These are phyloP conservation scores for Megatriorchis doriae DNA, from an alignment of 2,113 vertebrate genomes.

Conservation along the genomic window DNA sequence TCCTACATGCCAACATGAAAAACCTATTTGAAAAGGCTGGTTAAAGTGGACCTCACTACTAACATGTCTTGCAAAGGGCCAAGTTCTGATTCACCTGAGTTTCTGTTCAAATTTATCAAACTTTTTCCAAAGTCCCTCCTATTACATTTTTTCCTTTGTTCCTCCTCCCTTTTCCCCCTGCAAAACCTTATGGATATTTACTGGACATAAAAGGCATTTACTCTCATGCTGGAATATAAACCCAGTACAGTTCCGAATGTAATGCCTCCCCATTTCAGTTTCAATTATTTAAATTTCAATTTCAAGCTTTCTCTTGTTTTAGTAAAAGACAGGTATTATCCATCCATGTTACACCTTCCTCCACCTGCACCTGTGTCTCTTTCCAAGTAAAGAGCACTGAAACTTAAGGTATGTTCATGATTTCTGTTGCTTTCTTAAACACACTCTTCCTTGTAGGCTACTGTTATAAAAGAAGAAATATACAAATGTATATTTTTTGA, in stretches of 20 bases:
- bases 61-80: background rate
- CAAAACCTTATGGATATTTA: background rate
- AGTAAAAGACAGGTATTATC: background rate
- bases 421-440: background rate
- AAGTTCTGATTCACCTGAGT: background rate
- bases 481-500: background rate
- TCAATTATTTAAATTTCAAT: background rate
- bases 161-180: rapidly evolving
- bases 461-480: background rate
- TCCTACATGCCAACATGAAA: background rate
- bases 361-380: background rate
- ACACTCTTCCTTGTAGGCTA: background rate
- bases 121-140: background rate
- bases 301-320: background rate
- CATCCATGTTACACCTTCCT: background rate
- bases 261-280: background rate
- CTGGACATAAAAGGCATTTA: background rate
- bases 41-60: background rate
- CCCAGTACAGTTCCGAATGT: background rate
- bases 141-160: background rate
- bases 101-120: background rate
- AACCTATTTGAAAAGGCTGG: background rate
- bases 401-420: background rate
- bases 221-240: background rate
- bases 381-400: background rate